phyloP scores from a whole-genome alignment of 1,140 invertebrate genomes.

The Drosophila simulans region DNA sequence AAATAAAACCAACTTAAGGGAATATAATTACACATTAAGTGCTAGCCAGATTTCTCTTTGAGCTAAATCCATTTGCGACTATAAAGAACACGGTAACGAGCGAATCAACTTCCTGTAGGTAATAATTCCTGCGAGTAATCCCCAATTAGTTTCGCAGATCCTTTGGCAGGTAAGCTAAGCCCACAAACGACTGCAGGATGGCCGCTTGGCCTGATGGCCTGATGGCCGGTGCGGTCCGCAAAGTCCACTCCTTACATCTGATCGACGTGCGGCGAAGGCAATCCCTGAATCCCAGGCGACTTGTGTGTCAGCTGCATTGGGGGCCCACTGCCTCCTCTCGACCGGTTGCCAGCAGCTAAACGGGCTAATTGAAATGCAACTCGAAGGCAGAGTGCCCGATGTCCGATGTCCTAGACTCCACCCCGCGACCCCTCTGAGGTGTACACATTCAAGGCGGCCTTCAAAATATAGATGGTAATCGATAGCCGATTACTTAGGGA shows the following conservation, averaged over 20 bases:
- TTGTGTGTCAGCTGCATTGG: constrained; percentile 16
- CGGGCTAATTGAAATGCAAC: constrained; percentile 52
- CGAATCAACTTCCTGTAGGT: background rate
- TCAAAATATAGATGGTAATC: background rate
- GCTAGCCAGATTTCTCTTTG: background rate
- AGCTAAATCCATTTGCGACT: background rate
- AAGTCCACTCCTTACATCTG: constrained; percentile 3
- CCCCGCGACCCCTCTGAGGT: constrained; percentile 9
- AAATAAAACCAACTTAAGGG: background rate
- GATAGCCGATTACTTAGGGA: background rate
- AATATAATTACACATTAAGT: background rate
- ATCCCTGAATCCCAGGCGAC: constrained; percentile 14
- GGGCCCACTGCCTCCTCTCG: background rate
- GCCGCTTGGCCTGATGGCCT: background rate
- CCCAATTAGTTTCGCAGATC: background rate
- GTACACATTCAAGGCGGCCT: background rate
- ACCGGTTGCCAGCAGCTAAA: constrained; percentile 18
- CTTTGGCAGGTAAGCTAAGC: background rate
- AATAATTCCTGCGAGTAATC: background rate
- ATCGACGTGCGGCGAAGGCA: constrained; percentile 13
- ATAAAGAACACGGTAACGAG: background rate
- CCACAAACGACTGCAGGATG: constrained; percentile 2
- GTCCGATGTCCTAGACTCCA: too few relatives aligned
- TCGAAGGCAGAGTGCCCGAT: constrained; percentile 7
- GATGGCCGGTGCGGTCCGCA: too few relatives aligned